Percentiles rank a stretch among this genome's conserved stretches.
Conservation (phyloP, 2,797 vertebrate genomes). For the Parauchenoglanis punctatus region DNA sequence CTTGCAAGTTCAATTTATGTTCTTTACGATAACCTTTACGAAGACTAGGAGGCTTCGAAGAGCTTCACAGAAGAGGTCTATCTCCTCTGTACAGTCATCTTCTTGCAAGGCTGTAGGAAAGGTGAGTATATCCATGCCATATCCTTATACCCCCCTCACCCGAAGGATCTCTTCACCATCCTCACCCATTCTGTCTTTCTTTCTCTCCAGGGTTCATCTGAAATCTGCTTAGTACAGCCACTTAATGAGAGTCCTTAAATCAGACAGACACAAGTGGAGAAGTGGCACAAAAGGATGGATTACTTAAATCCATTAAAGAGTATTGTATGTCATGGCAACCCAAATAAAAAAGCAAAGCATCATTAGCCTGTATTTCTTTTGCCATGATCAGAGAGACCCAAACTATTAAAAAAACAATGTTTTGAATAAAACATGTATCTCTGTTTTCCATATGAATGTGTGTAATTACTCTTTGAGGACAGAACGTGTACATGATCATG, state of each 20-base stretch:
- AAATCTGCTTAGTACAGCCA: conserved; percentile 19
- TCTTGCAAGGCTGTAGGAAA: neutral
- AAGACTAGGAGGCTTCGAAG: neutral
- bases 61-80: neutral
- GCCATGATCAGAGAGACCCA: neutral
- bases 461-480: neutral
- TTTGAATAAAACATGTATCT: neutral
- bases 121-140: neutral
- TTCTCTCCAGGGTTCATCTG: conserved; percentile 7
- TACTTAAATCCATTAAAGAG: conserved; percentile 20
- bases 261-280: conserved; percentile 26
- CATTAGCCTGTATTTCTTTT: conserved; percentile 3
- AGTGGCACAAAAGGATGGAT: conserved; percentile 33
- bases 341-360: conserved; percentile 21
- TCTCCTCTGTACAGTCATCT: conserved; percentile 6
- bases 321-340: conserved; percentile 12
- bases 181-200: neutral
- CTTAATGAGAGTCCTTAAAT: conserved; percentile 11
- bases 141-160: neutral
- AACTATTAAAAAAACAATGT: neutral
- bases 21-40: neutral
- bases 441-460: conserved; percentile 12
- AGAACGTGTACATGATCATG: neutral
- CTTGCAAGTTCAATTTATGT: neutral
- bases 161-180: neutral